Evolutionary conservation across 2,797 vertebrate species (phyloP).

Genomic region (Cyprinodon diabolis): DNA sequence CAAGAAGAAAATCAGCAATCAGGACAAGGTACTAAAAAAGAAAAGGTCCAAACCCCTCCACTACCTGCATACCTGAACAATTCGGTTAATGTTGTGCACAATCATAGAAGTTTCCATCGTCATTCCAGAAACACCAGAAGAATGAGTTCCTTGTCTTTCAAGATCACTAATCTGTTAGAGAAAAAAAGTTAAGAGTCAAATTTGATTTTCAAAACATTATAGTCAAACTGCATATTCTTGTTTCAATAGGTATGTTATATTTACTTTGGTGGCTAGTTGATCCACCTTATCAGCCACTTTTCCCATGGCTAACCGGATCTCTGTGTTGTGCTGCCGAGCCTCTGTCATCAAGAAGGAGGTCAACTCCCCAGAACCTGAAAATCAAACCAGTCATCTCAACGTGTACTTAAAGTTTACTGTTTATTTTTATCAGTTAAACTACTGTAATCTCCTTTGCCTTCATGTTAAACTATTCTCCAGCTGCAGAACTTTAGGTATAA

Average conservation of each 20-base stretch:
- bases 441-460: background rate
- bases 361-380: slow-evolving; percentile 85
- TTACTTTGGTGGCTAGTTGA: slow-evolving; percentile 88
- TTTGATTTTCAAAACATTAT: background rate
- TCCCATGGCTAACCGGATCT: slow-evolving; percentile 89
- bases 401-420: too few relatives aligned
- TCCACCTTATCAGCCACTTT: slow-evolving; percentile 97
- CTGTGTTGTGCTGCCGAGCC: slow-evolving; percentile 93
- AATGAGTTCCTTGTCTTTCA: slow-evolving; percentile 82
- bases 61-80: slow-evolving; percentile 86
- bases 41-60: background rate
- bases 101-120: slow-evolving; percentile 97
- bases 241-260: background rate
- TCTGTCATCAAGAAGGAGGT: slow-evolving; percentile 96
- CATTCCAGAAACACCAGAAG: slow-evolving; percentile 83
- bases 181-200: background rate
- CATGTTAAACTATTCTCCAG: background rate
- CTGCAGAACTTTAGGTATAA: background rate
- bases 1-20: background rate
- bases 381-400: background rate
- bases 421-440: background rate
- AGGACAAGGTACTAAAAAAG: background rate
- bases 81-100: slow-evolving; percentile 93
- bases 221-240: background rate
- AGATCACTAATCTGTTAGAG: slow-evolving; percentile 86